A percentile compares a stretch with the other conserved stretches of the same genome.
Conservation (phyloP, 2,888 invertebrate species). For the Alcis repandata region DNA sequence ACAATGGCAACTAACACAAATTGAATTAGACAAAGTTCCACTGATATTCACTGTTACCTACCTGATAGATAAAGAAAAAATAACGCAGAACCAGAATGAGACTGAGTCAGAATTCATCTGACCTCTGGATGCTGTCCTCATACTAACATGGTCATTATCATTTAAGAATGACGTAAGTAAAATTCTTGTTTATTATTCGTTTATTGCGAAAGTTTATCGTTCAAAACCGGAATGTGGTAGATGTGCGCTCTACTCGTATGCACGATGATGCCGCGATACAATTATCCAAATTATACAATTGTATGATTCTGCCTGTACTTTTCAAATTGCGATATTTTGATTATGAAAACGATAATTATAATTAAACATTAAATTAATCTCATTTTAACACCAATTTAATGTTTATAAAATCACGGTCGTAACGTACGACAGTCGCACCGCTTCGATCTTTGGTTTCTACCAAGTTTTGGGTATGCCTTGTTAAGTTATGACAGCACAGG, state of each 20-base stretch:
- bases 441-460: too few relatives aligned
- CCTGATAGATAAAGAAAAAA: slow-evolving; percentile 24
- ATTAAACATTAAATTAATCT: too few relatives aligned
- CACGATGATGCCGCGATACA: slow-evolving; percentile 29
- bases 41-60: background rate
- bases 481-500: too few relatives aligned
- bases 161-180: slow-evolving; percentile 54
- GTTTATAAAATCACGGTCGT: too few relatives aligned
- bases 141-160: slow-evolving; percentile 45
- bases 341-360: too few relatives aligned
- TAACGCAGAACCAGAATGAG: slow-evolving; percentile 5
- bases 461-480: too few relatives aligned
- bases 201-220: slow-evolving; percentile 54
- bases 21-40: slow-evolving; percentile 8
- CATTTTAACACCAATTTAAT: too few relatives aligned
- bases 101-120: slow-evolving; percentile 39
- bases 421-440: too few relatives aligned
- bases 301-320: too few relatives aligned
- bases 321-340: background rate
- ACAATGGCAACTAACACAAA: background rate
- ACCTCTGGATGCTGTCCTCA: slow-evolving; percentile 39
- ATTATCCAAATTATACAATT: slow-evolving; percentile 14
- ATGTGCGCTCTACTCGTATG: slow-evolving; percentile 3
- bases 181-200: slow-evolving; percentile 44
- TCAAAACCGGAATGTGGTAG: slow-evolving; percentile 28